phyloP scores from a whole-genome alignment of 1,140 invertebrate genomes.

The Alviniconcha marisindica region DNA sequence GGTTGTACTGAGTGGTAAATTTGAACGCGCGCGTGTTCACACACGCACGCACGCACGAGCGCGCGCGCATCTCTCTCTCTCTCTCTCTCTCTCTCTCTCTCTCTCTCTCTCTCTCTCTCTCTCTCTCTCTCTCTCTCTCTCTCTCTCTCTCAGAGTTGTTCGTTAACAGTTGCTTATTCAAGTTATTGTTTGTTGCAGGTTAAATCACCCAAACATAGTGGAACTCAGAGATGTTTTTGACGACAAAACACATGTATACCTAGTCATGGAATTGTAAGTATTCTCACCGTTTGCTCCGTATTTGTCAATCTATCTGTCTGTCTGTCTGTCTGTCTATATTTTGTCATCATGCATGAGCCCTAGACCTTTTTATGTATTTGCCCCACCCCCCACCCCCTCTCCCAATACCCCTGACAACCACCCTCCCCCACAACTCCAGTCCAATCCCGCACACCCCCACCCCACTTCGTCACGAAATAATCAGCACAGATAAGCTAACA shows the following conservation, averaged over 20 bases:
- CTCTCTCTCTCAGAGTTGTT: background rate
- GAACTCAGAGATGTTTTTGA: constrained; percentile 98
- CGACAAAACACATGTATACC: constrained; percentile 97
- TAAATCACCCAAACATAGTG: constrained; percentile 99
- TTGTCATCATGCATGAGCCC: background rate
- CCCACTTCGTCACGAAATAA: too few species aligned
- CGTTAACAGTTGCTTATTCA: constrained; percentile 19
- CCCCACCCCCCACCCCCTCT: background rate
- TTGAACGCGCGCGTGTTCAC: too few species aligned
- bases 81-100: background rate
- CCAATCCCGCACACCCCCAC: too few species aligned
- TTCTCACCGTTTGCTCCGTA: too few species aligned
- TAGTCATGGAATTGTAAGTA: constrained; percentile 99
- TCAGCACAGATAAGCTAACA: too few species aligned
- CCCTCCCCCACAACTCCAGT: background rate
- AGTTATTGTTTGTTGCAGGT: constrained; percentile 77
- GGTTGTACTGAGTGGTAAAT: too few species aligned
- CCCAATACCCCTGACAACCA: too few species aligned
- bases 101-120: background rate
- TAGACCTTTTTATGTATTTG: background rate
- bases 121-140: background rate
- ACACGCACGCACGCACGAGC: too few species aligned
- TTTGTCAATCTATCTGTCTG: constrained; percentile 8
- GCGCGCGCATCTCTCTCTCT: background rate
- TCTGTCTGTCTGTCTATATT: constrained; percentile 22